phyloP scores from a whole-genome alignment of 2,888 invertebrate species.

The Balanococcus diminutus region DNA sequence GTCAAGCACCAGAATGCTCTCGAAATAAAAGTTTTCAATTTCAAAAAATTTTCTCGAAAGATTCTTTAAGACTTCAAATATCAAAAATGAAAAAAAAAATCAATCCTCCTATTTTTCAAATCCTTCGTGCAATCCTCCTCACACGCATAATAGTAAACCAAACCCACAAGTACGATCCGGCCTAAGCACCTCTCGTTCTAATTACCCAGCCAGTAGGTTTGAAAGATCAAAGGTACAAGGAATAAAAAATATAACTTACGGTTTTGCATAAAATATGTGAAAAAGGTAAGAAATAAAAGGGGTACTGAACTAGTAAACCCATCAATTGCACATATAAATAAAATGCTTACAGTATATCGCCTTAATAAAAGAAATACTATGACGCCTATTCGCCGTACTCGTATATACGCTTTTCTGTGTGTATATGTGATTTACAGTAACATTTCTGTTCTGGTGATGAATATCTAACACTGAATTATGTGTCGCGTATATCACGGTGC shows the following conservation, averaged over 20 bases:
- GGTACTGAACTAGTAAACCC: not conserved
- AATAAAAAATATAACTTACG: not conserved
- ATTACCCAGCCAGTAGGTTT: not conserved
- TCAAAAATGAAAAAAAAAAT: no score
- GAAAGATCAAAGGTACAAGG: conserved; percentile 10
- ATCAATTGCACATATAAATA: conserved; percentile 33
- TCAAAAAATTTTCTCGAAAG: no score
- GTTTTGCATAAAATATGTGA: conserved; percentile 11
- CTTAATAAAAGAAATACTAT: conserved; percentile 50
- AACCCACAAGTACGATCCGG: no score
- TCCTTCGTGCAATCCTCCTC: no score
- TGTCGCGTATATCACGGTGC: conserved; percentile 51
- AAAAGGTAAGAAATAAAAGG: not conserved
- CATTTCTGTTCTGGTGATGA: conserved; percentile 49
- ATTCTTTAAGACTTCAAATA: no score
- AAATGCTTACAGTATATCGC: conserved; percentile 47
- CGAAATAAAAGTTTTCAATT: no score
- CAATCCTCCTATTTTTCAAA: no score
- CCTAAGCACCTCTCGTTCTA: not conserved
- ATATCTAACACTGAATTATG: conserved; percentile 53
- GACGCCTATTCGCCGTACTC: conserved; percentile 49
- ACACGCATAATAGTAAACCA: no score
- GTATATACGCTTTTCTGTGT: conserved; percentile 31
- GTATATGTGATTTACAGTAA: conserved; percentile 49
- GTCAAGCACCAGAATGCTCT: no score